Evolutionary conservation across 2,797 vertebrate species (phyloP).

Genomic region (Rhinogobio ventralis): DNA sequence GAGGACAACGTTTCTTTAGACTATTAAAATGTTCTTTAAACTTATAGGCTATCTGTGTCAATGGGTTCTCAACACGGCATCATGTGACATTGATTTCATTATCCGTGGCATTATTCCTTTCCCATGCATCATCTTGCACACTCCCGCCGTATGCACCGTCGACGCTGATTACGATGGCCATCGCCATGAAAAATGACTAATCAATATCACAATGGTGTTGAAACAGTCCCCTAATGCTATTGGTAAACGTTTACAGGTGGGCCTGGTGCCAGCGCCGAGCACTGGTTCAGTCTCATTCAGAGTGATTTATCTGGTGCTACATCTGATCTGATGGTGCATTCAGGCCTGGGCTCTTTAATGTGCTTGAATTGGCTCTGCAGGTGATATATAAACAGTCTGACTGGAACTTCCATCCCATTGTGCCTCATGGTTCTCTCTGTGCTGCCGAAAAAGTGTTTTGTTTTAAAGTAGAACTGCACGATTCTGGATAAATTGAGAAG

Average conservation of each 20-base stretch:
- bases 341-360: slow-evolving; percentile 50
- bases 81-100: slow-evolving; percentile 73
- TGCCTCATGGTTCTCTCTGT: slow-evolving; percentile 17
- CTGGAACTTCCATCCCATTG: slow-evolving; percentile 5
- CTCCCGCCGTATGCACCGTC: slow-evolving; percentile 76
- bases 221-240: slow-evolving; percentile 53
- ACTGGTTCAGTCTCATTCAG: slow-evolving; percentile 25
- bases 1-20: background rate
- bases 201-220: slow-evolving; percentile 77
- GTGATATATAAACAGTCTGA: slow-evolving; percentile 48
- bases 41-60: slow-evolving; percentile 33
- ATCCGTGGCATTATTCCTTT: slow-evolving; percentile 79
- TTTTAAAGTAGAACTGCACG: background rate
- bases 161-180: slow-evolving; percentile 79
- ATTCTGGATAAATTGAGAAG: too few relatives aligned
- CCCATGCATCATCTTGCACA: slow-evolving; percentile 79
- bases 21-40: background rate
- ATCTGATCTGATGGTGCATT: slow-evolving; percentile 56
- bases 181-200: slow-evolving; percentile 83
- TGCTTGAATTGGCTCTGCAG: slow-evolving; percentile 36
- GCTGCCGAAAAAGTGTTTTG: slow-evolving; percentile 23
- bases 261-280: slow-evolving; percentile 41
- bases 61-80: slow-evolving; percentile 48
- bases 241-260: slow-evolving; percentile 54
- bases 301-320: slow-evolving; percentile 58